Base-by-base conservation (phyloP, 1,140 invertebrate species). In the Drosophila virilis region DNA sequence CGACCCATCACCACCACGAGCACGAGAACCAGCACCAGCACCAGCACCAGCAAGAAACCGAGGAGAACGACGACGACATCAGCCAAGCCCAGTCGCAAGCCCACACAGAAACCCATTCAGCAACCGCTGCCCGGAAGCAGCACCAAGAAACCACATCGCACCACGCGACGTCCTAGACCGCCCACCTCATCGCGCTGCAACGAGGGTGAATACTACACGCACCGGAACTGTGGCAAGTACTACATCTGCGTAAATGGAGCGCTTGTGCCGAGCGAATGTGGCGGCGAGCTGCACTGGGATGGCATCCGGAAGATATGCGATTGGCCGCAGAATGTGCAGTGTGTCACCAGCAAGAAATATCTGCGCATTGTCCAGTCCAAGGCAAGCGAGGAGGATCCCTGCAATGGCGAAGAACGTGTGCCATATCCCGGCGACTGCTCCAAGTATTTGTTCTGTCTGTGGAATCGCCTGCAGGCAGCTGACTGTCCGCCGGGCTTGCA, bases 361-460 rank as follows among this genome's bases (percentile, higher is more conserved):
- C 17, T 92, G 3, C 73, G 80, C 17, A 80, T 85, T 45, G 76
- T 77, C 5, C 77, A 91, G 48, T 73, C 72, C 5, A 80, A 80
- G 33, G 73, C 72, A 6, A 89, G 86, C 65, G 91, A 92, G 80
- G 94, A 92, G 40, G 93, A 93, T 66, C 79, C 91, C 0, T 97
- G 96, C 79, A 91, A 94, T 22, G 93, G 94, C n/a, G 96, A 96
- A 9, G 92, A 94, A 43, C 96, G 95, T 77, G 93, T 94, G 0
- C 77, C 92, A 2, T 94, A 95, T 55, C 94, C 95, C 6, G 94
- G 94, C 0, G 95, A 97, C 77, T 98, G 97, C 76, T 93, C 93
- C 1, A 94, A 95, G 60, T 98, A 97, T 83, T 93, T 95, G 52
- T 94, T 96, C 28, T 98, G 97, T 85, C 92, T 97, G 2, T 97